These are phyloP conservation scores for Petrophora chlorosata DNA, from an alignment of 2,888 invertebrate species.

Conservation along the genomic window DNA sequence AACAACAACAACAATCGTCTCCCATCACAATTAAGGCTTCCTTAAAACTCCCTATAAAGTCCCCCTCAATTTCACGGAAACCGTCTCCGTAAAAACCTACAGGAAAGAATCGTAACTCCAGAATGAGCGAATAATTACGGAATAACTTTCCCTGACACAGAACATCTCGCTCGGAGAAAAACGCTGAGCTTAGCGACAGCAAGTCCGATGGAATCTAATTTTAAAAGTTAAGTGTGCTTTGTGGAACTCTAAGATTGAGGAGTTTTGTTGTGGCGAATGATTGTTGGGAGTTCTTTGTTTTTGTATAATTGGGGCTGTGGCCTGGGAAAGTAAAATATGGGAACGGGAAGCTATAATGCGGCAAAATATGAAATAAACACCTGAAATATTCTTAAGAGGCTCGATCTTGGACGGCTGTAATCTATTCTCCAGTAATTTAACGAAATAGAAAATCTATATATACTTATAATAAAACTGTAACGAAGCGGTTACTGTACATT, in stretches of 20 bases:
- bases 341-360: background rate
- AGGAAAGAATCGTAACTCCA: constrained; percentile 1
- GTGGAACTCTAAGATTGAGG: background rate
- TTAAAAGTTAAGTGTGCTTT: constrained; percentile 4
- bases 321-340: too few relatives aligned
- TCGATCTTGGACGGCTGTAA: too few relatives aligned
- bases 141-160: constrained; percentile 1
- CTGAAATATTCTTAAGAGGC: too few relatives aligned
- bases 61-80: background rate
- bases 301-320: background rate
- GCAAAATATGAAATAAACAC: too few relatives aligned
- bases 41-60: background rate
- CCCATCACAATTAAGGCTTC: constrained; percentile 3
- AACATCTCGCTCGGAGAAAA: background rate
- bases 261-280: constrained; percentile 1
- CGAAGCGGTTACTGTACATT: too few relatives aligned
- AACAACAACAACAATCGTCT: constrained; percentile 1
- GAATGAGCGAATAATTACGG: constrained; percentile 6
- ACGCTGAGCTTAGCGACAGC: background rate
- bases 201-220: constrained; percentile 4
- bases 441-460: too few relatives aligned
- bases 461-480: too few relatives aligned
- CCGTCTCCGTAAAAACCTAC: background rate
- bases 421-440: too few relatives aligned
- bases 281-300: background rate